Base-by-base conservation (phyloP, 2,888 invertebrate genomes). In the Aradus depressus region DNA sequence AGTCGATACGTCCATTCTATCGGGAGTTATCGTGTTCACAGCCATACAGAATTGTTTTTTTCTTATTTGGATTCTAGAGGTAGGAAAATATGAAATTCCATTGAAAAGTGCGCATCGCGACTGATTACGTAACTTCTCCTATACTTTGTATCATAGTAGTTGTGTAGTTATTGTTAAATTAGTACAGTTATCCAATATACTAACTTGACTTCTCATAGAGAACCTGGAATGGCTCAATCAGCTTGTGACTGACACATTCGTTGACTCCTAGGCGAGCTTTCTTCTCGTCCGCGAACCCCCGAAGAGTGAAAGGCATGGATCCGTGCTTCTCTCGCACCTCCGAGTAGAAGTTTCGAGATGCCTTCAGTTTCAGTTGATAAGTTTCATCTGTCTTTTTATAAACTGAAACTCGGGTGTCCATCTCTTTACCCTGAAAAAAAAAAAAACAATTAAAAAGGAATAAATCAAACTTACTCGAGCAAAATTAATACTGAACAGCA, bases 141-240 rank as follows among this genome's bases (percentile, higher is more conserved):
- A n/a, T n/a, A n/a, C n/a, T n/a, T n/a, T n/a, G n/a, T n/a, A n/a
- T n/a, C n/a, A 8, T 31, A 31, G n/a, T n/a, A 31, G 8, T 31
- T 31, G 31, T 10, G 12, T 8, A 31, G 12, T 31, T 31, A 31
- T 31, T 10, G 12, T 10, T 10, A 12, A 31, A 31, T 31, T 10
- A 31, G 12, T 31, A 31, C 31, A n/a, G n/a, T n/a, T n/a, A n/a
- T n/a, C n/a, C n/a, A n/a, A n/a, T 10, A 8, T 32, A 54, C 55
- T 58, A 64, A 80, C 80, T 72, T 64, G 79, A 75, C 67, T 82
- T 81, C 66, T 84, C 85, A 66, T 77, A 84, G 23, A 83, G 72
- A 61, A 98, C 97, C 77, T 90, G 92, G 76, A 96, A 98, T 54
- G 98, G 96, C 69, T 95, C 93, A 64, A 99, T 86, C 61, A 99